phyloP scores from a whole-genome alignment of 1,140 invertebrate species.

The Drosophila truncata region DNA sequence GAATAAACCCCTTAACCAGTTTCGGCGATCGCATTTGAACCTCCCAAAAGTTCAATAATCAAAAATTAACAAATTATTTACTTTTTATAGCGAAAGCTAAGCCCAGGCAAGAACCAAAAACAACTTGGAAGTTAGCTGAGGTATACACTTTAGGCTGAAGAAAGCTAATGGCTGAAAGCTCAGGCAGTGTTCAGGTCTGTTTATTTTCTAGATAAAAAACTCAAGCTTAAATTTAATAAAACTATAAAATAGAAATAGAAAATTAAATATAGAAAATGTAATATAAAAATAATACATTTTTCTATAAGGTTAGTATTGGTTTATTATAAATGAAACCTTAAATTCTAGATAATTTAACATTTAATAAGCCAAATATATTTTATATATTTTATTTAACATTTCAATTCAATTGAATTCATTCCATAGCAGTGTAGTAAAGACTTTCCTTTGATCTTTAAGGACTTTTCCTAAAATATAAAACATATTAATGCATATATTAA shows the following conservation, averaged over 20 bases:
- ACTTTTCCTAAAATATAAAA: too few relatives aligned
- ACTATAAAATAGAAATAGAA: neutral
- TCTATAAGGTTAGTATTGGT: too few relatives aligned
- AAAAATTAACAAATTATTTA: slow-evolving; percentile 19
- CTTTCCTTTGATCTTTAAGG: too few relatives aligned
- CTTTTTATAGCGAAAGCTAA: slow-evolving; percentile 18
- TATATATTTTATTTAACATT: too few relatives aligned
- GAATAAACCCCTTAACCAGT: slow-evolving; percentile 33
- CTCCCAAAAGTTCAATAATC: slow-evolving; percentile 34
- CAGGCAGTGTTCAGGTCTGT: neutral
- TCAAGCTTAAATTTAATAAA: neutral
- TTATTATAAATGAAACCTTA: too few relatives aligned
- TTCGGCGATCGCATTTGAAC: slow-evolving; percentile 31
- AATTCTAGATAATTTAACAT: too few relatives aligned
- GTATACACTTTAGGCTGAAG: neutral
- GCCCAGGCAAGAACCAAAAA: neutral
- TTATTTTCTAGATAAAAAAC: neutral
- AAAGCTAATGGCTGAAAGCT: slow-evolving; percentile 9
- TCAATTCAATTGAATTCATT: too few relatives aligned
- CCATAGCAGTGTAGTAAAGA: too few relatives aligned
- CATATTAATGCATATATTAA: too few relatives aligned
- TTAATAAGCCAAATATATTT: too few relatives aligned
- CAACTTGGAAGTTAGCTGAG: neutral
- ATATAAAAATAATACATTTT: too few relatives aligned
- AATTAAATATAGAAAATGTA: neutral